These are phyloP conservation scores for Melipona bicolor DNA, from an alignment of 2,888 invertebrate species.

Conservation along the genomic window DNA sequence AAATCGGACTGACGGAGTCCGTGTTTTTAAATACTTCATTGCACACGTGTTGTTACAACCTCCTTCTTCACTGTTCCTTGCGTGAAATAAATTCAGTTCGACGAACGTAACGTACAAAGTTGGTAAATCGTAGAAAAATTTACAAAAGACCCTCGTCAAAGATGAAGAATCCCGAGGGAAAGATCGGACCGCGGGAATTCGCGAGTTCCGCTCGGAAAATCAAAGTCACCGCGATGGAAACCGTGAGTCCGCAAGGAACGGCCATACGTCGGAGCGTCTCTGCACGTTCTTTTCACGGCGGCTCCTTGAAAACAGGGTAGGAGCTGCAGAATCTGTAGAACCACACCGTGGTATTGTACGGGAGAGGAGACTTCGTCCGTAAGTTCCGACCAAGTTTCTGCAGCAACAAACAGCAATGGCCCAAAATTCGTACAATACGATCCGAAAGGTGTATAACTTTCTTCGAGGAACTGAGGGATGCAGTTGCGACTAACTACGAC, in stretches of 20 bases:
- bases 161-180: background rate
- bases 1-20: background rate
- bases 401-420: constrained; percentile 64
- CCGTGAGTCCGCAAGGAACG: constrained; percentile 16
- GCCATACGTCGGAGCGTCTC: constrained; percentile 49
- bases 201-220: constrained; percentile 38
- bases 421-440: constrained; percentile 60
- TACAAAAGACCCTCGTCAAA: background rate
- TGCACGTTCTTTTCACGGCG: constrained; percentile 57
- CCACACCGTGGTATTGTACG: constrained; percentile 51
- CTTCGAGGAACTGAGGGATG: constrained; percentile 32
- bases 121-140: background rate
- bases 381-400: constrained; percentile 68
- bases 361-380: constrained; percentile 37
- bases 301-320: constrained; percentile 15
- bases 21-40: background rate
- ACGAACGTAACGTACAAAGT: background rate
- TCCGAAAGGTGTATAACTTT: constrained; percentile 52
- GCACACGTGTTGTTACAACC: too few relatives aligned
- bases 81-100: background rate
- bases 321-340: constrained; percentile 44
- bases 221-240: constrained; percentile 37
- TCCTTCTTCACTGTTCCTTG: background rate
- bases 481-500: constrained; percentile 23
- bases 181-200: background rate